These are phyloP conservation scores for Cepaea hortensis DNA, from an alignment of 2,888 invertebrate species.

Conservation along the genomic window DNA sequence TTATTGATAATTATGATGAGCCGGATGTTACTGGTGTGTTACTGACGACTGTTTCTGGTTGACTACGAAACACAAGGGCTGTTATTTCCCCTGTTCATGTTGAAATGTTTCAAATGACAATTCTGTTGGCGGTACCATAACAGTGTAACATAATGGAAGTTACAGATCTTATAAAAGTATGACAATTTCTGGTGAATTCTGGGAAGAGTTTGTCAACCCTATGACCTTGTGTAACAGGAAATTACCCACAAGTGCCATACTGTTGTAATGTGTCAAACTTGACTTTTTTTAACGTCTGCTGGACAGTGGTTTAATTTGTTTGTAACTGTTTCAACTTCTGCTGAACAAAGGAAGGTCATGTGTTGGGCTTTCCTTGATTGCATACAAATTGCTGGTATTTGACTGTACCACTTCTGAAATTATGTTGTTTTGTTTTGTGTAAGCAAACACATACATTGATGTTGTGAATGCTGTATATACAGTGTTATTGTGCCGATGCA, in stretches of 20 bases:
- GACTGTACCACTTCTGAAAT: neutral
- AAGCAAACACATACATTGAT: neutral
- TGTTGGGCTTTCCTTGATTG: neutral
- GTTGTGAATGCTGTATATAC: conserved; percentile 24
- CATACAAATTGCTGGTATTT: neutral
- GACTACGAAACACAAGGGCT: no score
- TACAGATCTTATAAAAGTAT: no score
- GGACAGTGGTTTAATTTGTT: no score
- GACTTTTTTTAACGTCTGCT: neutral
- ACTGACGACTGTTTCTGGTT: no score
- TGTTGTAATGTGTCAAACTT: neutral
- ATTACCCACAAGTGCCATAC: conserved; percentile 15
- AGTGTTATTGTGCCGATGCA: conserved; percentile 10
- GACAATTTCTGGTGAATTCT: neutral
- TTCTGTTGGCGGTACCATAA: no score
- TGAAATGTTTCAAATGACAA: no score
- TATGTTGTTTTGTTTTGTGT: neutral
- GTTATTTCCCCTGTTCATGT: no score
- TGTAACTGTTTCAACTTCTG: neutral
- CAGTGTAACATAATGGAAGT: no score
- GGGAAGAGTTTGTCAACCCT: neutral
- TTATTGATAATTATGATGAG: no score
- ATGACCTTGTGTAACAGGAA: neutral
- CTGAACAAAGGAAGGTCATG: neutral
- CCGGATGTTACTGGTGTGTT: no score